These are phyloP conservation scores for Rhamphomyia laevipes DNA, from an alignment of 2,888 invertebrate species.

Conservation along the genomic window DNA sequence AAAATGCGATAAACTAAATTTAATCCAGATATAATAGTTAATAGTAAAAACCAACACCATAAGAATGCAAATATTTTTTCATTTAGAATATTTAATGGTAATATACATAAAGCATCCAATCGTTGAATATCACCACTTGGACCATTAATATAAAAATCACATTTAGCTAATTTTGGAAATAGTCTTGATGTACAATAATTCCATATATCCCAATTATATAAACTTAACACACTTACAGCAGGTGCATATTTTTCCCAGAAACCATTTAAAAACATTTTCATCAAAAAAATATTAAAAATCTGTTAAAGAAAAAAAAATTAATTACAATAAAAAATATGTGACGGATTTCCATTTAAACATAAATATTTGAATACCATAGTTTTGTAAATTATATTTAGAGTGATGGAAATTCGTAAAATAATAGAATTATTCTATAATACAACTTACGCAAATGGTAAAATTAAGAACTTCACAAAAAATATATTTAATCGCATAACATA, in stretches of 20 bases:
- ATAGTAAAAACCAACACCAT: constrained; percentile 63
- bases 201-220: constrained; percentile 29
- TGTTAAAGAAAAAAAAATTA: constrained; percentile 9
- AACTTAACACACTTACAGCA: constrained; percentile 26
- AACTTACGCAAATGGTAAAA: constrained; percentile 59
- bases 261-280: constrained; percentile 29
- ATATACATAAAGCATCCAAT: constrained; percentile 65
- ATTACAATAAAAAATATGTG: background rate
- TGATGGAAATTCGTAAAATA: background rate
- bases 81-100: constrained; percentile 66
- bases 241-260: constrained; percentile 31
- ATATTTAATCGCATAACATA: constrained; percentile 50
- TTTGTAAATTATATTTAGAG: background rate
- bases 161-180: constrained; percentile 66
- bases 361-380: background rate
- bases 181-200: constrained; percentile 28
- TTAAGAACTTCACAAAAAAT: constrained; percentile 62
- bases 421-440: background rate
- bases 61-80: constrained; percentile 65
- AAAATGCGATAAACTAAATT: constrained; percentile 54
- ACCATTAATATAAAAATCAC: constrained; percentile 76
- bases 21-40: constrained; percentile 48
- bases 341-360: background rate
- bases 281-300: constrained; percentile 28
- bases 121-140: constrained; percentile 67